Evolutionary conservation across 2,888 invertebrate species (phyloP).

Genomic region (Scaptomyza cyrtandrae): DNA sequence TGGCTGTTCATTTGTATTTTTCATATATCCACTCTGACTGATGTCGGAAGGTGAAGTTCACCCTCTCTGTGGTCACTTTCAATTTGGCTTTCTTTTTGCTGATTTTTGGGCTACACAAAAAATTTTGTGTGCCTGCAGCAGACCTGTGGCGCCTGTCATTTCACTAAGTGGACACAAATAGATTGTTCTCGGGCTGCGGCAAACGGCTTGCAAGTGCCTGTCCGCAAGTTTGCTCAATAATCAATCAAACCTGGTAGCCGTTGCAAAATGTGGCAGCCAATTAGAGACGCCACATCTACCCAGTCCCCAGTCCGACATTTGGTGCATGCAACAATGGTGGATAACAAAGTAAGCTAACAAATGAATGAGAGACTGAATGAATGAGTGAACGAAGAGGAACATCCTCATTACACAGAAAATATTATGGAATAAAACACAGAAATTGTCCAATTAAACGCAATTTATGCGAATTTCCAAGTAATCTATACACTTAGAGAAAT

Average conservation of each 20-base stretch:
- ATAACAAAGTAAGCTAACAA: constrained; percentile 36
- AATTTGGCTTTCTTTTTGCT: constrained; percentile 71
- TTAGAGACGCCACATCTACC: constrained; percentile 40
- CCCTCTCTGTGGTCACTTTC: constrained; percentile 72
- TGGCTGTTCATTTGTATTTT: constrained; percentile 75
- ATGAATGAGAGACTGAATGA: background rate
- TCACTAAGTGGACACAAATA: constrained; percentile 84
- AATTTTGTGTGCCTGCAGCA: constrained; percentile 41
- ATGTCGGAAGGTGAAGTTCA: constrained; percentile 12
- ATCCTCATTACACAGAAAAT: constrained; percentile 35
- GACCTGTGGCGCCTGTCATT: constrained; percentile 60
- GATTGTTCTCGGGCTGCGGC: constrained; percentile 76
- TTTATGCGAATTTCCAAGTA: constrained; percentile 79
- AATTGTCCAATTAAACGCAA: constrained; percentile 82
- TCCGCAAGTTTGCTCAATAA: constrained; percentile 84
- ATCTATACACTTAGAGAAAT: constrained; percentile 13
- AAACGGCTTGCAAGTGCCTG: constrained; percentile 76
- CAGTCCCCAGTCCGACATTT: constrained; percentile 10
- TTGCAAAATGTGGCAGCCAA: constrained; percentile 47
- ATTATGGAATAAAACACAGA: constrained; percentile 62
- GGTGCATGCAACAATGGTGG: constrained; percentile 56
- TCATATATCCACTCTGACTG: constrained; percentile 56
- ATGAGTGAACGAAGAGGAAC: constrained; percentile 7
- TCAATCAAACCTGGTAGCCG: constrained; percentile 82
- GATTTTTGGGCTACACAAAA: constrained; percentile 55